Evolutionary conservation across 2,113 vertebrate genomes (phyloP).

Genomic region (Nymphicus hollandicus): DNA sequence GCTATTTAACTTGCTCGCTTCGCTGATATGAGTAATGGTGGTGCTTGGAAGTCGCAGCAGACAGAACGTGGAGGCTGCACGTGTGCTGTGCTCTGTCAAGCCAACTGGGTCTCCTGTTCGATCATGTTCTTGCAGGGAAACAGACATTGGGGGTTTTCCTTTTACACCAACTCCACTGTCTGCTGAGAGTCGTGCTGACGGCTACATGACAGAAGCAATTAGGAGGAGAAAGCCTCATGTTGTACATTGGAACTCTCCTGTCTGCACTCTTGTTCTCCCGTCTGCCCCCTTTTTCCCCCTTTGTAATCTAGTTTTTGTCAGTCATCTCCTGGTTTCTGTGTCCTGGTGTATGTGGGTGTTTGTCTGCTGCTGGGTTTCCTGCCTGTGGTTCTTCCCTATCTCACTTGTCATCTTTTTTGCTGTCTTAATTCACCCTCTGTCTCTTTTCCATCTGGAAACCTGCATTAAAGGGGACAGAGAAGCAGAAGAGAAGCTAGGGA

Average conservation of each 20-base stretch:
- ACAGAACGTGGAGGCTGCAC: rapidly evolving
- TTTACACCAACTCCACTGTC: rapidly evolving
- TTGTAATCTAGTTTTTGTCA: background rate
- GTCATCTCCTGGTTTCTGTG: background rate
- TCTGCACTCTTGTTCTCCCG: background rate
- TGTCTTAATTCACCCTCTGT: background rate
- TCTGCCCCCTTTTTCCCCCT: background rate
- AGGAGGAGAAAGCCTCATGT: conserved; percentile 8
- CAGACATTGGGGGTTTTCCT: background rate
- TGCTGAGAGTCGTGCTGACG: background rate
- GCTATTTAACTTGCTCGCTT: background rate
- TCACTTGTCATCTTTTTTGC: background rate
- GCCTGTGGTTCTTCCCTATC: background rate
- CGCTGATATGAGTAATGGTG: background rate
- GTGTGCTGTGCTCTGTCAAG: background rate
- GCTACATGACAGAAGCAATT: background rate
- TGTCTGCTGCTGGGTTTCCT: background rate
- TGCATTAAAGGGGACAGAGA: background rate
- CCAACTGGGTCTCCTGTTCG: background rate
- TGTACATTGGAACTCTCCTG: background rate
- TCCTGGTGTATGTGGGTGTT: background rate
- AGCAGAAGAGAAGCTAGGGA: background rate
- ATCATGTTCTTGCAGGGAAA: background rate
- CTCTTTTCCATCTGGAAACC: background rate
- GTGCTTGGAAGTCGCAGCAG: background rate